Conservation (phyloP, 2,113 vertebrate genomes). For the Petrocephalus microphthalmus region DNA sequence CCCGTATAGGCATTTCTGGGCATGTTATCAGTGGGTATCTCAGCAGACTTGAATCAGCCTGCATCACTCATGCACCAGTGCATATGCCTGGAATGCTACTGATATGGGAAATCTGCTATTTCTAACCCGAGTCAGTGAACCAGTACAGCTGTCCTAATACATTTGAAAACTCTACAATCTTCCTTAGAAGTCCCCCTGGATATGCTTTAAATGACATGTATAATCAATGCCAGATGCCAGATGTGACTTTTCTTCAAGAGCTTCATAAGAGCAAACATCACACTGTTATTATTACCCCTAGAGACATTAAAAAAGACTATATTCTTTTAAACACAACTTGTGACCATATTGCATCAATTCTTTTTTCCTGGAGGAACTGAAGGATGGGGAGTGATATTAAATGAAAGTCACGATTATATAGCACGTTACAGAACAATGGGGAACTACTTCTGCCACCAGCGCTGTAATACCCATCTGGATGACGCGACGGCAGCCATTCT, state of each 20-base stretch:
- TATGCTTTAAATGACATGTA: not conserved
- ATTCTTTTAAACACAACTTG: not conserved
- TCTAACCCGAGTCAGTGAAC: not conserved
- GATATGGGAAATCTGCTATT: not conserved
- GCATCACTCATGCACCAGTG: not conserved
- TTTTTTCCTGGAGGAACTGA: not conserved
- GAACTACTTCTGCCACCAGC: too few species aligned
- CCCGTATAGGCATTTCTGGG: not conserved
- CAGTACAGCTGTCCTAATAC: not conserved
- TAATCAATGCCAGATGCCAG: not conserved
- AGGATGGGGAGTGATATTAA: not conserved
- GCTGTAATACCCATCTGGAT: too few species aligned
- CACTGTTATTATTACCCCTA: not conserved
- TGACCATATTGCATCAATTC: not conserved
- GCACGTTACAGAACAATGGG: too few species aligned
- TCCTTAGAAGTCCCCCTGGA: not conserved
- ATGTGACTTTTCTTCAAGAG: not conserved
- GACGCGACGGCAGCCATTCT: too few species aligned
- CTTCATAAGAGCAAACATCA: not conserved
- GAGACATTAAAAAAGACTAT: not conserved
- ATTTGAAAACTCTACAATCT: not conserved
- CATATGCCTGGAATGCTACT: not conserved
- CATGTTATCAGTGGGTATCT: not conserved
- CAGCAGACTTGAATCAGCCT: not conserved
- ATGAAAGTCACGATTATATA: too few species aligned